These are phyloP conservation scores for Cygnus buccinator DNA, from an alignment of 2,113 vertebrate species.

Conservation along the genomic window DNA sequence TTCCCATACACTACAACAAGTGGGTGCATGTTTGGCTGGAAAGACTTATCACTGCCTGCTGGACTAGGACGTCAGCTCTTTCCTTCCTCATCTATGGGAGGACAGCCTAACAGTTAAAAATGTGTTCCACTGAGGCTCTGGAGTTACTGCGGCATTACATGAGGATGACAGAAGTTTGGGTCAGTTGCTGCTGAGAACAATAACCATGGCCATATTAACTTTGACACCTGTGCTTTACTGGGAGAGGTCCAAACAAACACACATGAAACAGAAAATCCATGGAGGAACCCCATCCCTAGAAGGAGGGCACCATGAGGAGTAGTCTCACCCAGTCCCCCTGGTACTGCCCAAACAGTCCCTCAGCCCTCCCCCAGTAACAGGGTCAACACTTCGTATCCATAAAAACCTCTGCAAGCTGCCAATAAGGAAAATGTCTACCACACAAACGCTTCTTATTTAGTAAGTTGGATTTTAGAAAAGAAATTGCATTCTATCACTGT, in stretches of 20 bases:
- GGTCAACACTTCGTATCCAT: neutral
- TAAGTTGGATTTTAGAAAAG: neutral
- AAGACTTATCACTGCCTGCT: neutral
- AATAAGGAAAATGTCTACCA: neutral
- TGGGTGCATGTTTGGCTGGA: neutral
- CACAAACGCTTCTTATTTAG: neutral
- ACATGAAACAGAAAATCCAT: neutral
- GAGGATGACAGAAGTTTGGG: neutral
- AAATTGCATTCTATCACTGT: neutral
- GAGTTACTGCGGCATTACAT: neutral
- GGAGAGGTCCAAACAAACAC: neutral
- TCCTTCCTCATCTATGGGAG: neutral
- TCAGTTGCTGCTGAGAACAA: neutral
- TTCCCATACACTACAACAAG: neutral
- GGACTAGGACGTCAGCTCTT: neutral
- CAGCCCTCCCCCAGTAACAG: neutral
- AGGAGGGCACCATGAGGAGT: neutral
- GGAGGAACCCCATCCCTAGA: neutral
- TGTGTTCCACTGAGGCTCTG: neutral
- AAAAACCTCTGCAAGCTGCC: neutral
- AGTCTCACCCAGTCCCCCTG: neutral
- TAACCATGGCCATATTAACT: neutral
- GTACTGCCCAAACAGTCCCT: neutral
- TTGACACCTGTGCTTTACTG: neutral
- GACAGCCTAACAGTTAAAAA: neutral